Base-by-base conservation (phyloP, 2,888 invertebrate species). In the Aproaerema taeniolella region DNA sequence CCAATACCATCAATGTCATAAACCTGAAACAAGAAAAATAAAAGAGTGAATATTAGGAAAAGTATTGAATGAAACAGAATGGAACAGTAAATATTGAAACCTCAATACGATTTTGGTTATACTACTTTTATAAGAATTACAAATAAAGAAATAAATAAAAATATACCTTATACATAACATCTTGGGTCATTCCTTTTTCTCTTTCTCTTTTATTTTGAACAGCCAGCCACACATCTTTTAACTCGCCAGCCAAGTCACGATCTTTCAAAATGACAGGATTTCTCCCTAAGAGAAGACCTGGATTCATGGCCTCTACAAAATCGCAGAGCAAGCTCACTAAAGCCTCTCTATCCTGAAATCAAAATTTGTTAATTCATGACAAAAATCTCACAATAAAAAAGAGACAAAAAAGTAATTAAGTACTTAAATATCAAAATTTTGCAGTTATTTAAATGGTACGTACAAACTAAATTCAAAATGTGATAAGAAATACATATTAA, bases 161-260 rank as follows among this genome's bases (percentile, higher is more conserved):
- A 20, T n/a, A 30, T 52, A 86, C 86, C 77, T 86, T 86, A 53
- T 86, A 86, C 83, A 85, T 83, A 38, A 86, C 67, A 63, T 85
- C 79, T 37, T 77, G 82, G 30, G 52, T 80, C 53, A 79, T 52
- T 8, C 82, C 80, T 42, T 87, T 88, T 47, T 89, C 90, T 25
- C 87, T 50, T 41, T 90, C 90, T 34, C 88, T 69, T 49, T 88
- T 89, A 39, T 80, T 83, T 52, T 92, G 91, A 1, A 92, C 91
- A 0, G 91, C 91, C 11, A 90, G 89, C 92, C 92, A 92, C 1
- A 92, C 91, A 61, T 92, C 92, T 61, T 92, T 92, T 13, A 92
- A 69, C 63, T 92, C 92, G 0, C 92, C 93, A 0, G 91, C 90
- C 43, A 92, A 81, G 63, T 92, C 92, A 14, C 91, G 79, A 57